phyloP scores from a whole-genome alignment of 2,888 invertebrate species.

The Xestia ashworthii region DNA sequence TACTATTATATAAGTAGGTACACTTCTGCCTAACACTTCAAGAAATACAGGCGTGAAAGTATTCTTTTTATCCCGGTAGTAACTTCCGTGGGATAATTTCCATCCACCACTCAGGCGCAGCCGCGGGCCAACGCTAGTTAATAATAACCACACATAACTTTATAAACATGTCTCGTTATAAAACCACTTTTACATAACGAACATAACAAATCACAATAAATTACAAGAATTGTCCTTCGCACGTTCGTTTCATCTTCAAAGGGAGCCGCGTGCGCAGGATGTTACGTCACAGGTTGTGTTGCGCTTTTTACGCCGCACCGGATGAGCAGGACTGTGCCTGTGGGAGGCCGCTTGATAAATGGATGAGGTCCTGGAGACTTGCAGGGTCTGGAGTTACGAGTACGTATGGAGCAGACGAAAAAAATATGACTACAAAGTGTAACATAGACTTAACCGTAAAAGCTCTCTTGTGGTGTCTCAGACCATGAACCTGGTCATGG shows the following conservation, averaged over 20 bases:
- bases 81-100: not conserved
- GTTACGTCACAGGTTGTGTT: slow-evolving; percentile 56
- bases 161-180: not conserved
- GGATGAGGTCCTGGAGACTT: not conserved
- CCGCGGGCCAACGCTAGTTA: too few species aligned
- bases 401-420: not conserved
- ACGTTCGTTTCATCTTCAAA: slow-evolving; percentile 47
- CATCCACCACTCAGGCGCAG: not conserved
- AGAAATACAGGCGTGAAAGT: too few species aligned
- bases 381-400: slow-evolving; percentile 3
- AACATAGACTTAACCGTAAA: too few species aligned
- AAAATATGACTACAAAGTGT: too few species aligned
- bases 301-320: slow-evolving; percentile 59
- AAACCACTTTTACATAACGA: slow-evolving; percentile 10
- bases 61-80: not conserved
- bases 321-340: slow-evolving; percentile 50
- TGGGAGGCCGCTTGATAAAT: slow-evolving; percentile 50
- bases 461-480: too few species aligned
- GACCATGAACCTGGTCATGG: too few species aligned
- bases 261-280: slow-evolving; percentile 51
- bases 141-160: not conserved
- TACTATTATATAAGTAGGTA: too few species aligned
- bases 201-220: slow-evolving; percentile 37
- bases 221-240: slow-evolving; percentile 35
- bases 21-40: too few species aligned